Base-by-base conservation (phyloP, 2,113 vertebrate species). In the Erythrocercus mccallii region DNA sequence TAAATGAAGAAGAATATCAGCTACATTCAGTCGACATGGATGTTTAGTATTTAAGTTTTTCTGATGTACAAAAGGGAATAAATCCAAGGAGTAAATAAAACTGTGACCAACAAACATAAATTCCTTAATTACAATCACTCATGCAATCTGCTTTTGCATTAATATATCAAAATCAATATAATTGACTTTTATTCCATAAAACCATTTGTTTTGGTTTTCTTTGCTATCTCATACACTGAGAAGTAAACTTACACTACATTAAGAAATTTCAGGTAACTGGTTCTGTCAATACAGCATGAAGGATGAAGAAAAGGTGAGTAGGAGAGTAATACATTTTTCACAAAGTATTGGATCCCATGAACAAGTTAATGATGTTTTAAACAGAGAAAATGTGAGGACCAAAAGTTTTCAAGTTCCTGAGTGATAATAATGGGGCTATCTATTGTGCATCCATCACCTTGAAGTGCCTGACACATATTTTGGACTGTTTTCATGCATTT, bases 81-180 rank as follows among this genome's bases (percentile, higher is more conserved):
- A 65, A 81, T 45, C 3, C 31, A 70, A 89, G 12, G 22, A 87
- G 21, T 85, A 85, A 93, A 94, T 65, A 72, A 61, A 92, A 86
- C 18, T 35, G 14, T 64, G 70, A 70, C 40, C 7, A 71, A 64
- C 54, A 83, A 96, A 92, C 13, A 4, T 45, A 62, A 86, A 31
- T 81, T 96, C 60, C 68, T 68, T 93, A 88, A 95, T 81, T 83
- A 87, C 83, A 73, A 87, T 97, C 85, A 95, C 64, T 97, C 87
- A 83, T 50, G 35, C 42, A 77, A 84, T 92, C 79, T 86, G 74
- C 79, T 94, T 91, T 88, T 94, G 56, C 87, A 88, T 94, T 94
- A 95, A 80, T 69, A 80, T 77, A 73, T 88, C 37, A 90, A 97
- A 98, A 97, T 96, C 86, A 97, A 97, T 97, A 90, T 2, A 66